Evolutionary conservation across 2,113 vertebrate genomes (phyloP).

Genomic region (Megaptera novaeangliae): DNA sequence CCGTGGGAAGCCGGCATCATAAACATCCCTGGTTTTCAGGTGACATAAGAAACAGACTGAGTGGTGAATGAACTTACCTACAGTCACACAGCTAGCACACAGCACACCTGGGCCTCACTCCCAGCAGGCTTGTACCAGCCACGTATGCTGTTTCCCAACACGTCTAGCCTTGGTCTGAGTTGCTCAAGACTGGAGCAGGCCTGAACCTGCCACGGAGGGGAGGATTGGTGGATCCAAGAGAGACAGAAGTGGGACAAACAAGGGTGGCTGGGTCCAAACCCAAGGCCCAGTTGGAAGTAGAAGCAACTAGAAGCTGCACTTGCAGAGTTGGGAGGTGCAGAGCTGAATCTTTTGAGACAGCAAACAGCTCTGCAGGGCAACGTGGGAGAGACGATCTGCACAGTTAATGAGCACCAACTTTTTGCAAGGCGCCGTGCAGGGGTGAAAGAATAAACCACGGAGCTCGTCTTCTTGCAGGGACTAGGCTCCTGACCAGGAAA

Average conservation of each 20-base stretch:
- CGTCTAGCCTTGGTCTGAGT: not conserved
- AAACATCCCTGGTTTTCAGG: not conserved
- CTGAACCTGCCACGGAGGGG: not conserved
- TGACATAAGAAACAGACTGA: not conserved
- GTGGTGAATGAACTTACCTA: not conserved
- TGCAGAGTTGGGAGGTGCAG: not conserved
- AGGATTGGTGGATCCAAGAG: not conserved
- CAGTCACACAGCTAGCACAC: not conserved
- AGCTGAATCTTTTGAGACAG: not conserved
- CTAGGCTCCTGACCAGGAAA: not conserved
- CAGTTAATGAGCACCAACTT: not conserved
- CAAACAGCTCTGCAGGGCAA: no score
- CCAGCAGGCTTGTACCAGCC: not conserved
- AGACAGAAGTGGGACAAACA: not conserved
- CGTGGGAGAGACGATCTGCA: not conserved
- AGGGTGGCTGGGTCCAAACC: not conserved
- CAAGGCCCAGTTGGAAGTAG: not conserved
- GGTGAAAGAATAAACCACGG: not conserved
- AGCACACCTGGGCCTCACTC: not conserved
- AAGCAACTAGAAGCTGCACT: not conserved
- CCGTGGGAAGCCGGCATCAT: not conserved
- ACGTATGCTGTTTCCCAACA: not conserved
- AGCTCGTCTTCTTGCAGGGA: not conserved
- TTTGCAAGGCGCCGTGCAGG: not conserved
- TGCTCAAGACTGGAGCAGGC: not conserved